Evolutionary conservation across 1,140 invertebrate genomes (phyloP).

Genomic region (Drosophila leontia): DNA sequence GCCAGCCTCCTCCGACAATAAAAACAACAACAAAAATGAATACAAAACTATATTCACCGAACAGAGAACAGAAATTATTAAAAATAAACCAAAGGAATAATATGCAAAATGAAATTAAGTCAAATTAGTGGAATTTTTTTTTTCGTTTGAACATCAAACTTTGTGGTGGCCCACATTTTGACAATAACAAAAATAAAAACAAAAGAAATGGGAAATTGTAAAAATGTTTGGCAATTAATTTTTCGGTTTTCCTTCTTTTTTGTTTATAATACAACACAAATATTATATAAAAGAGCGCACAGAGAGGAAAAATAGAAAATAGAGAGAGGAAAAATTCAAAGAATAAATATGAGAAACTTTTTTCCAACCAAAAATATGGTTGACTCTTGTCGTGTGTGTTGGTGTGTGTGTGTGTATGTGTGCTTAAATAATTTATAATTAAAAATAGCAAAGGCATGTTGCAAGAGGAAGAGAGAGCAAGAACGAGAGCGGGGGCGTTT

Average conservation of each 20-base stretch:
- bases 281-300: constrained; percentile 43
- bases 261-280: constrained; percentile 44
- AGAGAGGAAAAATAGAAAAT: not conserved
- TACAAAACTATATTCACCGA: not conserved
- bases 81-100: constrained; percentile 49
- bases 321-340: constrained; percentile 7
- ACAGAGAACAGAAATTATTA: constrained; percentile 46
- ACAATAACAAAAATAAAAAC: constrained; percentile 18
- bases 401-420: constrained; percentile 35
- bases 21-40: constrained; percentile 13
- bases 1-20: constrained; percentile 13
- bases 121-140: constrained; percentile 14
- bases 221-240: constrained; percentile 67
- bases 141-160: not conserved
- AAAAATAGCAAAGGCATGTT: constrained; percentile 79
- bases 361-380: constrained; percentile 28
- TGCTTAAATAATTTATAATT: constrained; percentile 72
- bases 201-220: constrained; percentile 8
- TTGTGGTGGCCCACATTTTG: constrained; percentile 33
- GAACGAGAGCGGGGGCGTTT: constrained; percentile 21
- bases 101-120: constrained; percentile 46
- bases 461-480: constrained; percentile 37
- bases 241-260: constrained; percentile 25
- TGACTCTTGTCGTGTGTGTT: constrained; percentile 30
- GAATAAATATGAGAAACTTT: constrained; percentile 31